phyloP scores from a whole-genome alignment of 2,888 invertebrate species.

The Branchellion lobata region DNA sequence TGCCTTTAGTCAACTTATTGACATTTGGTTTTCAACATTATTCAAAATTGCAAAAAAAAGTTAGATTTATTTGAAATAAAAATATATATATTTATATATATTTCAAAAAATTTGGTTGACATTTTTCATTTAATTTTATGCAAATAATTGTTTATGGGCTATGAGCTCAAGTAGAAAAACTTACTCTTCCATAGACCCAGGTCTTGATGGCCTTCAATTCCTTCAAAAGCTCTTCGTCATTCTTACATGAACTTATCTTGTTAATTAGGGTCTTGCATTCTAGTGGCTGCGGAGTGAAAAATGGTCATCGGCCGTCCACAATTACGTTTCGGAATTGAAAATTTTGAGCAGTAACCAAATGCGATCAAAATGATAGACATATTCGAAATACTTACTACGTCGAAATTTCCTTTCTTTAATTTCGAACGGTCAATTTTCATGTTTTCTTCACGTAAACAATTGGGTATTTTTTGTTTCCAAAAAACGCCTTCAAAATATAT shows the following conservation, averaged over 20 bases:
- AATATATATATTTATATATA: not conserved
- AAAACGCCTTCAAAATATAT: not conserved
- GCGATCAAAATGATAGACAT: not conserved
- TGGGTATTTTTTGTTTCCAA: not conserved
- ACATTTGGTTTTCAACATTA: too few relatives aligned
- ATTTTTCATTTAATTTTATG: too few relatives aligned
- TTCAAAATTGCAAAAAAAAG: not conserved
- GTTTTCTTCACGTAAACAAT: slow-evolving; percentile 48
- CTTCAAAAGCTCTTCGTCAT: slow-evolving; percentile 67
- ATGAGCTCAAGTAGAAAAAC: not conserved
- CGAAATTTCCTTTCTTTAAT: slow-evolving; percentile 79
- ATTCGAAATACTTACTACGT: slow-evolving; percentile 67
- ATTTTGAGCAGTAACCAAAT: not conserved
- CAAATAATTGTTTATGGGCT: not conserved
- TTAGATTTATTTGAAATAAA: slow-evolving; percentile 11
- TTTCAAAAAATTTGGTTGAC: too few relatives aligned
- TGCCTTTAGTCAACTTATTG: not conserved
- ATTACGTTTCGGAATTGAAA: not conserved
- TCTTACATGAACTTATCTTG: slow-evolving; percentile 70
- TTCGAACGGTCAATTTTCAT: slow-evolving; percentile 82
- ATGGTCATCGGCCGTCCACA: not conserved
- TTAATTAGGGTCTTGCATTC: slow-evolving; percentile 78
- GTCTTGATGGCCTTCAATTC: slow-evolving; percentile 75
- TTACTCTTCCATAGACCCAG: slow-evolving; percentile 78
- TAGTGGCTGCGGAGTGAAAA: slow-evolving; percentile 60